Conservation (phyloP, 2,888 invertebrate species). For the Polymixis flavicincta region DNA sequence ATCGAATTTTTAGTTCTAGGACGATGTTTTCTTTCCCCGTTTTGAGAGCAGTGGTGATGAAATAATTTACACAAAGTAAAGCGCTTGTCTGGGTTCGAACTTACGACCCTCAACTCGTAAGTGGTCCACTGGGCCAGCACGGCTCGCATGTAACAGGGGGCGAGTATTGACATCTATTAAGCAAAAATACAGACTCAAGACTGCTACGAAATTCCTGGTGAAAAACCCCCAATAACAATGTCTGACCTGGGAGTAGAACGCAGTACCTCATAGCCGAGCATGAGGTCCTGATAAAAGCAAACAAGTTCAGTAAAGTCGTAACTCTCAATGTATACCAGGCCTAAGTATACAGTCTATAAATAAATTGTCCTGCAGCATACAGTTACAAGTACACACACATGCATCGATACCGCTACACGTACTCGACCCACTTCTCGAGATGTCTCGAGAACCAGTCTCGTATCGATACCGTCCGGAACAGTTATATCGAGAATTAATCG, state of each 20-base stretch:
- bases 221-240: background rate
- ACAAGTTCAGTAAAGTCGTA: slow-evolving; percentile 17
- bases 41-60: too few species aligned
- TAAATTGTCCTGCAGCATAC: slow-evolving; percentile 63
- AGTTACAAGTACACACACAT: slow-evolving; percentile 66
- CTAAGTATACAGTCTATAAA: slow-evolving; percentile 49
- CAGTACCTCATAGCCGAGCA: background rate
- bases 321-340: slow-evolving; percentile 49
- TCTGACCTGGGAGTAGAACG: background rate
- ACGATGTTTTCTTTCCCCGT: too few species aligned
- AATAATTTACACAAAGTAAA: too few species aligned
- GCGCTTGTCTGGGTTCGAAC: too few species aligned
- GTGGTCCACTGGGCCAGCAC: too few species aligned
- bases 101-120: too few species aligned
- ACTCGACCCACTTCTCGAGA: slow-evolving; percentile 71
- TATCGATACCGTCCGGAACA: slow-evolving; percentile 61
- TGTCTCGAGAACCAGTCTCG: slow-evolving; percentile 68
- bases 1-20: too few species aligned
- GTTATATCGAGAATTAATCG: slow-evolving; percentile 64
- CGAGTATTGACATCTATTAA: background rate
- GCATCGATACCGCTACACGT: slow-evolving; percentile 74
- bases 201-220: background rate
- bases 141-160: too few species aligned
- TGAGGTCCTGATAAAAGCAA: background rate
- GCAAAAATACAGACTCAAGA: background rate